phyloP scores from a whole-genome alignment of 2,888 invertebrate genomes.

The Auanema freiburgensis region DNA sequence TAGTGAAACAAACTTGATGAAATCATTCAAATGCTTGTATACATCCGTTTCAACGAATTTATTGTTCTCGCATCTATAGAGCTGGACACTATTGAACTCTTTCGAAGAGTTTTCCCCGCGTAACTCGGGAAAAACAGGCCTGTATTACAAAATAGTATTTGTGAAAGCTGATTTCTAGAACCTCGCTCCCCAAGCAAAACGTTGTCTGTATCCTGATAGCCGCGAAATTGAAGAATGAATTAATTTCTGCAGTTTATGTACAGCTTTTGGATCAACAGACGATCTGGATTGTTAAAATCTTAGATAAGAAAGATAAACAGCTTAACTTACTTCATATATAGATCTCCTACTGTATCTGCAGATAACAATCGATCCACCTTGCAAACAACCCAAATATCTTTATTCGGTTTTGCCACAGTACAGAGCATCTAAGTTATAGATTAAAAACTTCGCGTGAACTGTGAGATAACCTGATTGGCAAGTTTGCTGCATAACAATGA shows the following conservation, averaged over 20 bases:
- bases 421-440: constrained; percentile 27
- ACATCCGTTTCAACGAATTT: constrained; percentile 51
- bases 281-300: constrained; percentile 27
- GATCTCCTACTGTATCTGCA: constrained; percentile 35
- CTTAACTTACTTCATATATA: constrained; percentile 52
- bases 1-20: constrained; percentile 25
- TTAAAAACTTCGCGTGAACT: background rate
- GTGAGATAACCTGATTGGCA: background rate
- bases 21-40: constrained; percentile 52
- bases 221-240: constrained; percentile 45
- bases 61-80: constrained; percentile 56
- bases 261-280: constrained; percentile 48
- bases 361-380: constrained; percentile 57
- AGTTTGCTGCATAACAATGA: background rate
- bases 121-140: constrained; percentile 34
- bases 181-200: constrained; percentile 59
- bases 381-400: constrained; percentile 50
- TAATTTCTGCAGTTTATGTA: constrained; percentile 50
- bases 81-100: constrained; percentile 28
- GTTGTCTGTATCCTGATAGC: constrained; percentile 49
- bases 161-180: no score
- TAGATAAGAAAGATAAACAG: background rate
- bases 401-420: constrained; percentile 31
- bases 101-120: constrained; percentile 24
- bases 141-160: constrained; percentile 2